phyloP scores from a whole-genome alignment of 2,888 invertebrate species.

The Cylindroiulus punctatus region DNA sequence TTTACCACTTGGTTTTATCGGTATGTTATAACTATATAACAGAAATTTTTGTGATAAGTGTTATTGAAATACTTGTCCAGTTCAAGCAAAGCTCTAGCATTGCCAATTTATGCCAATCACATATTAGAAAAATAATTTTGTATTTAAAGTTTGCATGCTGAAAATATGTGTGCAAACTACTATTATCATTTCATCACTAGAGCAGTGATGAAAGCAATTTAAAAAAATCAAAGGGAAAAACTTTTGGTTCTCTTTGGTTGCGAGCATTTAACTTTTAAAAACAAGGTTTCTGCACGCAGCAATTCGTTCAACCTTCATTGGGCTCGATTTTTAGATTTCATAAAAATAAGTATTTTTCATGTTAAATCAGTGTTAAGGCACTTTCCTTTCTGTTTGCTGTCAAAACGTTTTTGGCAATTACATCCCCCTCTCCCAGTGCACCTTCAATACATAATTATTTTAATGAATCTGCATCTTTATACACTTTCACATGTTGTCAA shows the following conservation, averaged over 20 bases:
- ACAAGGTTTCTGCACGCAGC: neutral
- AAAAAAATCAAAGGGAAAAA: neutral
- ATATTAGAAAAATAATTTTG: neutral
- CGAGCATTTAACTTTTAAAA: too few species aligned
- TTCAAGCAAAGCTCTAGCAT: neutral
- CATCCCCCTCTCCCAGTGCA: neutral
- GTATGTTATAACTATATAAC: neutral
- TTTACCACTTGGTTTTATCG: neutral
- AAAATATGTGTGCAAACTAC: neutral
- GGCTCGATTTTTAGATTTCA: neutral
- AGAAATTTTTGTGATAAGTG: neutral
- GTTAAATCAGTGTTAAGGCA: neutral
- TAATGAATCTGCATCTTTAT: neutral
- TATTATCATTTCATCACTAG: neutral
- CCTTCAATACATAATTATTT: neutral
- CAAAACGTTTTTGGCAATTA: neutral
- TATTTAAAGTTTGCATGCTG: neutral
- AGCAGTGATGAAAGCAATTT: neutral
- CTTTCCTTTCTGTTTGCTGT: neutral
- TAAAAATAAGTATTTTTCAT: neutral
- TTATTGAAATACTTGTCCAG: neutral
- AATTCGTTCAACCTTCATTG: neutral
- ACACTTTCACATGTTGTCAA: neutral
- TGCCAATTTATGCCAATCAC: neutral
- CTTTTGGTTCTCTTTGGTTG: neutral